Conservation (phyloP, 1,140 invertebrate species). For the Physella acuta region DNA sequence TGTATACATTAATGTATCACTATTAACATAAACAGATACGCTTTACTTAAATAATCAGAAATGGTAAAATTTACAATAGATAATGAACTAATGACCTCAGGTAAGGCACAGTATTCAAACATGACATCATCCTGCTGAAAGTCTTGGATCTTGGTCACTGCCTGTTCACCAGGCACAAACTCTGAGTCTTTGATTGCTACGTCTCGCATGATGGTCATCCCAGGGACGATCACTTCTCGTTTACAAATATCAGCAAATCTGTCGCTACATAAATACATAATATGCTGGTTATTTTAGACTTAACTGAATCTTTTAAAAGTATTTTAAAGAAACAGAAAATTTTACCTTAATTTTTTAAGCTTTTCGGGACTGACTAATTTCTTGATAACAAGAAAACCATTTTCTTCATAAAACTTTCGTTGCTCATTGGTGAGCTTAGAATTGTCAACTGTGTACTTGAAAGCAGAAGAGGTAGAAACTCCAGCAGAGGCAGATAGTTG, state of each 20-base stretch:
- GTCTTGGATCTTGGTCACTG: conserved; percentile 83
- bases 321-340: not conserved
- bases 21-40: too few species aligned
- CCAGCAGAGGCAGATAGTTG: too few species aligned
- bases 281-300: not conserved
- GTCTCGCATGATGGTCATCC: conserved; percentile 76
- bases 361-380: conserved; percentile 67
- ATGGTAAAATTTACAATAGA: too few species aligned
- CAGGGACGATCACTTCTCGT: conserved; percentile 60
- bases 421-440: conserved; percentile 61
- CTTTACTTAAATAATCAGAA: too few species aligned
- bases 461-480: conserved; percentile 18
- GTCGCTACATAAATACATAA: too few species aligned
- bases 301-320: not conserved
- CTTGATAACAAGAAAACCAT: conserved; percentile 75
- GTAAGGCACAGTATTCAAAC: conserved; percentile 69
- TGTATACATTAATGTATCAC: too few species aligned
- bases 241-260: conserved; percentile 73
- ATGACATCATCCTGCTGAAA: conserved; percentile 73
- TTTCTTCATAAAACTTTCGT: conserved; percentile 75
- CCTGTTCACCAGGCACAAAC: conserved; percentile 67
- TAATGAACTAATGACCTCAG: too few species aligned
- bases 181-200: conserved; percentile 65
- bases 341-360: conserved; percentile 67
- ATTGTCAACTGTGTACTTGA: conserved; percentile 44